These are phyloP conservation scores for Erebia epiphron DNA, from an alignment of 2,888 invertebrate species.

Conservation along the genomic window DNA sequence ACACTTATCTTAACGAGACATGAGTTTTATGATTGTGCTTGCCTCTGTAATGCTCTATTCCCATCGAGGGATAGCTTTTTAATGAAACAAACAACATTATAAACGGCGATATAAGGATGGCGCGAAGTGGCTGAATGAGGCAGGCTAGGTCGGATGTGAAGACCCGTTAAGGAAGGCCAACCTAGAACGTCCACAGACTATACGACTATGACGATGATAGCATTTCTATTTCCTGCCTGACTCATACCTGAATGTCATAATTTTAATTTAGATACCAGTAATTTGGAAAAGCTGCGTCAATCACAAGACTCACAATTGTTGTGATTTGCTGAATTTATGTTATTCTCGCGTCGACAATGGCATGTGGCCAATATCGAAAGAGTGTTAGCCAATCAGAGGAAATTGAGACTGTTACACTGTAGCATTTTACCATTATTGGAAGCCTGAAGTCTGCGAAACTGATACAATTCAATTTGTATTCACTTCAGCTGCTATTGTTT, in stretches of 20 bases:
- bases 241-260: background rate
- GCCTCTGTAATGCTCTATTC: background rate
- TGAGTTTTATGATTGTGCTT: constrained; percentile 1
- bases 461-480: no score
- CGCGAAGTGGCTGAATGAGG: background rate
- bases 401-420: no score
- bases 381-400: no score
- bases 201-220: background rate
- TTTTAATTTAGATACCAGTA: background rate
- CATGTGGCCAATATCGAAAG: no score
- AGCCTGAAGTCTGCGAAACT: no score
- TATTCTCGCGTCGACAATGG: no score
- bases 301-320: no score
- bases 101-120: background rate
- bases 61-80: background rate
- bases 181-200: background rate
- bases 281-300: no score
- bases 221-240: background rate
- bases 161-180: background rate
- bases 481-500: no score
- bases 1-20: constrained; percentile 17
- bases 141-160: background rate
- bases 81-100: background rate
- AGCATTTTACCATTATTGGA: no score
- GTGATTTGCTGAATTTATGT: no score